Evolutionary conservation across 2,888 invertebrate species (phyloP).

Genomic region (Serripes groenlandicus): DNA sequence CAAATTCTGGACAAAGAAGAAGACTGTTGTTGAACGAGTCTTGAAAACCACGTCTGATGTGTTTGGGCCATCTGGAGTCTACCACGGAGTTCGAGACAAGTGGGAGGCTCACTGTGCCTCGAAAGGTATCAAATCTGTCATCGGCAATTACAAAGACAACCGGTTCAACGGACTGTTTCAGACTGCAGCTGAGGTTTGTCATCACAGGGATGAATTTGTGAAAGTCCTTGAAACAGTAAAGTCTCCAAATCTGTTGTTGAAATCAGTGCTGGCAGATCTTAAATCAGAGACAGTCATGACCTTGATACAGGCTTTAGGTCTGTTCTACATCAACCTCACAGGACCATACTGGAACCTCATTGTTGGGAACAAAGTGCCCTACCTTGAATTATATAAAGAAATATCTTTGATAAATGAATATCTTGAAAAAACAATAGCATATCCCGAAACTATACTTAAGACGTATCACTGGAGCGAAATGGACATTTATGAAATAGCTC

Average conservation of each 20-base stretch:
- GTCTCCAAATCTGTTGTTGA: conserved; percentile 22
- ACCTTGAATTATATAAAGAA: conserved; percentile 13
- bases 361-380: background rate
- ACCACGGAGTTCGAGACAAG: conserved; percentile 42
- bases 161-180: conserved; percentile 64
- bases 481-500: too few relatives aligned
- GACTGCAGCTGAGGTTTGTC: conserved; percentile 32
- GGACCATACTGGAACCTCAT: conserved; percentile 41
- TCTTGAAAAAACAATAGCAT: background rate
- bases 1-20: conserved; percentile 46
- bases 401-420: background rate
- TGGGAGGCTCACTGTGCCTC: conserved; percentile 55
- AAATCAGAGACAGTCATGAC: conserved; percentile 6
- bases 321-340: conserved; percentile 27
- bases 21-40: conserved; percentile 45
- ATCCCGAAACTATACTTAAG: too few relatives aligned
- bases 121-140: conserved; percentile 51
- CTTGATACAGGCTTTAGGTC: conserved; percentile 17
- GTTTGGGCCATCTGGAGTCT: conserved; percentile 57
- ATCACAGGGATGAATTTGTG: conserved; percentile 15
- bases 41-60: conserved; percentile 43
- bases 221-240: conserved; percentile 25
- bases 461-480: too few relatives aligned
- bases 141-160: conserved; percentile 63
- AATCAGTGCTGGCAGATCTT: conserved; percentile 26